Evolutionary conservation across 1,140 invertebrate species (phyloP).

Genomic region (Steinernema feltiae): DNA sequence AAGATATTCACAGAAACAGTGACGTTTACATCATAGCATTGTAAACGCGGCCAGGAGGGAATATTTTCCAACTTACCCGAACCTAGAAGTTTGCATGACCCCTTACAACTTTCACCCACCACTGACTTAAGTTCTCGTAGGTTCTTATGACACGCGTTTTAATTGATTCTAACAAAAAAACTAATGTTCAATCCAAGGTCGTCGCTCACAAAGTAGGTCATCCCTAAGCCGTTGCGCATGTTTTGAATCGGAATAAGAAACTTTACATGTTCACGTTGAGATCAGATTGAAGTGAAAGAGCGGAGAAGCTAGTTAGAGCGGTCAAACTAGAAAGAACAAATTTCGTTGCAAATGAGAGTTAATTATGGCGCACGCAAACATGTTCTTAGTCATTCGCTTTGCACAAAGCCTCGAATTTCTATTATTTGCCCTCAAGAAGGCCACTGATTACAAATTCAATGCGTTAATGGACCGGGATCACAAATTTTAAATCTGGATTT

Average conservation of each 20-base stretch:
- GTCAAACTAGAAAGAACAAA: not conserved
- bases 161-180: constrained; percentile 8
- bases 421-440: not conserved
- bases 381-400: not conserved
- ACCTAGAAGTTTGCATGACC: too few species aligned
- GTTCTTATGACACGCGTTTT: not conserved
- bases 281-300: too few species aligned
- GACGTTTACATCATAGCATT: too few species aligned
- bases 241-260: too few species aligned
- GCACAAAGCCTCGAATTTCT: not conserved
- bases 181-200: constrained; percentile 4
- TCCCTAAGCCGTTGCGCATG: not conserved
- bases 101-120: not conserved
- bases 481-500: too few species aligned
- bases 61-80: too few species aligned
- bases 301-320: not conserved
- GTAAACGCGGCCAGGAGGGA: too few species aligned
- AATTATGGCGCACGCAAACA: not conserved
- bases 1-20: too few species aligned
- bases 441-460: too few species aligned
- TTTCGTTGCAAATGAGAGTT: not conserved
- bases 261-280: too few species aligned
- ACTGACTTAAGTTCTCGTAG: not conserved
- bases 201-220: not conserved
- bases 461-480: too few species aligned